Base-by-base conservation (phyloP, 2,113 vertebrate species). In the Saguinus imperator region DNA sequence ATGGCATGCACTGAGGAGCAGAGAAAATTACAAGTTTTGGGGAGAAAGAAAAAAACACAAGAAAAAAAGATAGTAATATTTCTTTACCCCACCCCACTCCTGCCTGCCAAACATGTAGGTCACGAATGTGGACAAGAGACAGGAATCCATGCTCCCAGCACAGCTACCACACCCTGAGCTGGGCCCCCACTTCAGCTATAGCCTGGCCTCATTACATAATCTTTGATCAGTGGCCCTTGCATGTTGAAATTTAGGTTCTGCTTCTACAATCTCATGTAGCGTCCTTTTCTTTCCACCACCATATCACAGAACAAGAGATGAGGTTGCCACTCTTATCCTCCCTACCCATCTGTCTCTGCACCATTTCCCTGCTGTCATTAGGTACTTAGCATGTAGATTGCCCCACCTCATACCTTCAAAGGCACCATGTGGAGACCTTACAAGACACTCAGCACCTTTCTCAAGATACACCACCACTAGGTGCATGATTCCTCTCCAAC, bases 371-470 rank as follows among this genome's bases (percentile, higher is more conserved):
- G 3, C 25, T 35, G 21, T 83, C 18, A 2, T 45, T 21, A 1
- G 10, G 27, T 10, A 52, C 40, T 17, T 11, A 45, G n/a, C 13
- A 1, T 1, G 0, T 25, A 13, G 13, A 1, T 6, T 3, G 8
- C 32, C 77, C 80, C 61, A 29, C 5, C 3, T 45, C 32, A 32
- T 2, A 43, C 21, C 40, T 77, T 61, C 29, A 8, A 5, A 64
- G 17, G 40, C 29, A 3, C 45, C 12, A 0, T 12, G 1, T 1
- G 0, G 4, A 35, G 6, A 58, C 55, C 64, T 40, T 13, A 0
- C 2, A n/a, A n/a, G 77, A 55, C 32, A 23, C 12, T 25, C 6
- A 6, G 35, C 72, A 3, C 45, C 43, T 48, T 40, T 50, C 29
- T 8, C 43, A 37, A 70, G 37, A 40, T 29, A 20, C 10, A 40